Conservation (phyloP, 2,888 invertebrate species). For the Malacosoma neustria region DNA sequence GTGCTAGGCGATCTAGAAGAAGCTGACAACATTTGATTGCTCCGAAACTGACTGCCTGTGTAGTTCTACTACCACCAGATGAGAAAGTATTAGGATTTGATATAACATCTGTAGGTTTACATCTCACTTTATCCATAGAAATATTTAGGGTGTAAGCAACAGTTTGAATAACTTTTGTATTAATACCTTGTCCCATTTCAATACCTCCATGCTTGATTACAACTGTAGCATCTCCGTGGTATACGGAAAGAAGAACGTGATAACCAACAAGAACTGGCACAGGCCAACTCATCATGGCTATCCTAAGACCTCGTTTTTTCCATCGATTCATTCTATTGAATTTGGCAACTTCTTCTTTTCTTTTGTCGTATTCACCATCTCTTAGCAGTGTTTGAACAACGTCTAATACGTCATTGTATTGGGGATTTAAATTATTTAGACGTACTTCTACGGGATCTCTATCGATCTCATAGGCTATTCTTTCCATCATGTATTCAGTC, state of each 20-base stretch:
- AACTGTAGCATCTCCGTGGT: conserved; percentile 82
- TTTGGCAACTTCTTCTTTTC: conserved; percentile 67
- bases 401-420: conserved; percentile 53
- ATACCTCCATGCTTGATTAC: conserved; percentile 81
- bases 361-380: conserved; percentile 66
- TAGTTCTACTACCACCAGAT: conserved; percentile 78
- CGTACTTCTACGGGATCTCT: conserved; percentile 75
- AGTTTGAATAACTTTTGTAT: conserved; percentile 81
- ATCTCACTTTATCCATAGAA: conserved; percentile 76
- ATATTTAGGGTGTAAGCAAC: conserved; percentile 79
- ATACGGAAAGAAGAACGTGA: conserved; percentile 78
- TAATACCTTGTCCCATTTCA: conserved; percentile 88
- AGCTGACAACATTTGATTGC: conserved; percentile 66
- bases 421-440: conserved; percentile 35
- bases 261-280: conserved; percentile 65
- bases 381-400: conserved; percentile 26
- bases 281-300: conserved; percentile 81
- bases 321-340: conserved; percentile 82
- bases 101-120: conserved; percentile 77
- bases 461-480: conserved; percentile 69
- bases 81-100: conserved; percentile 77
- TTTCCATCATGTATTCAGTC: conserved; percentile 79
- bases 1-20: conserved; percentile 57
- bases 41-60: conserved; percentile 33
- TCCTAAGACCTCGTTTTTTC: conserved; percentile 83